phyloP scores from a whole-genome alignment of 2,113 vertebrate species.

The Tupaia tana region DNA sequence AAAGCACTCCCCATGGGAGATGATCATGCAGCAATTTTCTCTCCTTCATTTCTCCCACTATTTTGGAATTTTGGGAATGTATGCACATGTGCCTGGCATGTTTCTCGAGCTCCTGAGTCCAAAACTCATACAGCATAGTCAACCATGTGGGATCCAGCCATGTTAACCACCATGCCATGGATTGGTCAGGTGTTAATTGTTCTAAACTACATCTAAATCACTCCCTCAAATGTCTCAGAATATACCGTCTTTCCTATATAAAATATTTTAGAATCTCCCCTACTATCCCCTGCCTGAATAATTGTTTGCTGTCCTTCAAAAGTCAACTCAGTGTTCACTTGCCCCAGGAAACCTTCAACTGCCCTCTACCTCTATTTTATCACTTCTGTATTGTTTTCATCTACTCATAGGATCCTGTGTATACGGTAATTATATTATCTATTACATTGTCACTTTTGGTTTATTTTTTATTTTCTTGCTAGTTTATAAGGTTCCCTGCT shows the following conservation, averaged over 20 bases:
- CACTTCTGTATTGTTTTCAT: neutral
- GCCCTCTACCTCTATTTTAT: fast-evolving
- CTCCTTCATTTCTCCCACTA: too few relatives aligned
- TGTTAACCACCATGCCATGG: too few relatives aligned
- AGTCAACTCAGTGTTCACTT: neutral
- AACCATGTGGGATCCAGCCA: too few relatives aligned
- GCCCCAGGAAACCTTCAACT: neutral
- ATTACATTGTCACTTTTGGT: neutral
- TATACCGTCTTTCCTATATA: neutral
- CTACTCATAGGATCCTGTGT: neutral
- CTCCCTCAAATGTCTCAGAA: neutral
- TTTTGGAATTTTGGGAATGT: too few relatives aligned
- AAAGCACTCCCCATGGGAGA: too few relatives aligned
- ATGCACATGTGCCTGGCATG: too few relatives aligned
- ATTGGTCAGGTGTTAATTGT: neutral
- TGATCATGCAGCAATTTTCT: too few relatives aligned
- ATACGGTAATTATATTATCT: neutral
- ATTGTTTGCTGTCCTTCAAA: neutral
- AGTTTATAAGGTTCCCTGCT: neutral
- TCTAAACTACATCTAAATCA: neutral
- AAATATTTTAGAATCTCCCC: neutral
- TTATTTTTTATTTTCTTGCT: neutral
- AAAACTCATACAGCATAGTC: too few relatives aligned
- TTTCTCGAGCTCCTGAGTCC: too few relatives aligned
- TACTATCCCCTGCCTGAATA: neutral